These are phyloP conservation scores for Drosophila helvetica DNA, from an alignment of 2,888 invertebrate species.

Conservation along the genomic window DNA sequence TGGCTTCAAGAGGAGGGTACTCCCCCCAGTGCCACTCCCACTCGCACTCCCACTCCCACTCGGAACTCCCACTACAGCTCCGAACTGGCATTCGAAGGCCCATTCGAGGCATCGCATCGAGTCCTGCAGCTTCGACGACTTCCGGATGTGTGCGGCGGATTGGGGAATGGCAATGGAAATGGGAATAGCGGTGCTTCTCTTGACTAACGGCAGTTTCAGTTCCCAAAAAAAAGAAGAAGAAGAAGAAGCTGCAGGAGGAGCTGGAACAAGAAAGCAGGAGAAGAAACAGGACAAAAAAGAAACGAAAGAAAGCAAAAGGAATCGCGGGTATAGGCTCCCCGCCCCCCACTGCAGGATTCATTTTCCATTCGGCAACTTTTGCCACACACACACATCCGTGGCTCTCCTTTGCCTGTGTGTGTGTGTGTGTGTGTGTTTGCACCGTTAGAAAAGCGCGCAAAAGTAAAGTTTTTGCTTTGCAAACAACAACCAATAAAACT, in stretches of 20 bases:
- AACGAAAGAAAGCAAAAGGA: conserved; percentile 17
- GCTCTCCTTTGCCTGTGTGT: conserved; percentile 4
- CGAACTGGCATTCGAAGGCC: not conserved
- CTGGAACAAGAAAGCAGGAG: conserved; percentile 13
- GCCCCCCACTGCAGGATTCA: conserved; percentile 18
- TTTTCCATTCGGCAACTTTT: conserved; percentile 39
- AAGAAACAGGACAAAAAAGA: conserved; percentile 17
- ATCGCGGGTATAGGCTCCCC: not conserved
- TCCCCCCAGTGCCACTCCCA: not conserved
- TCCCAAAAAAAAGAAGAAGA: conserved; percentile 43
- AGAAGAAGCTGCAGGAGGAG: not conserved
- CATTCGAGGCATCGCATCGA: conserved; percentile 21
- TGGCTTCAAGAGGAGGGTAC: not conserved
- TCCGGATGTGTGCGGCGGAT: conserved; percentile 8
- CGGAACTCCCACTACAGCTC: not conserved
- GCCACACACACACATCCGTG: conserved; percentile 4
- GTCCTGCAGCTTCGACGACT: conserved; percentile 49
- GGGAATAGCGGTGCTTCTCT: conserved; percentile 26
- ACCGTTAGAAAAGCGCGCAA: conserved; percentile 68
- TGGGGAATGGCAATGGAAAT: conserved; percentile 29
- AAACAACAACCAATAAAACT: conserved; percentile 81
- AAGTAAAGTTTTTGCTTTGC: conserved; percentile 76
- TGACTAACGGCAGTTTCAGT: conserved; percentile 73
- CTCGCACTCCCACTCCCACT: not conserved
- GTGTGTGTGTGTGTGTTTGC: conserved; percentile 10